Base-by-base conservation (phyloP, 2,888 invertebrate genomes). In the Rugalucina vietnamica region DNA sequence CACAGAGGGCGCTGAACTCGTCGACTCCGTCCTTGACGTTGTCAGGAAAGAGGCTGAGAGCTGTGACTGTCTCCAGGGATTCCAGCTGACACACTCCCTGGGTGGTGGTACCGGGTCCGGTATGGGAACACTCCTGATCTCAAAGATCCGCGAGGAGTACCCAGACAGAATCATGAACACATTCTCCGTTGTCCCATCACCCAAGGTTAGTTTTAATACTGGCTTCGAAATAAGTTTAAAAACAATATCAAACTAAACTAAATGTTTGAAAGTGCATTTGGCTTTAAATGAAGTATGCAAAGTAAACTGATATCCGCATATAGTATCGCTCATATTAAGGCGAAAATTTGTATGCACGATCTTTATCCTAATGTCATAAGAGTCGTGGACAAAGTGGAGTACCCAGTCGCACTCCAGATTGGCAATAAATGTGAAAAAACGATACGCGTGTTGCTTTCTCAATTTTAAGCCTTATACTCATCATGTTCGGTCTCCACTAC, bases 31-130 rank as follows among this genome's bases (percentile, higher is more conserved):
- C 37, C 88, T 94, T 21, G 93, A 94, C 89, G 93, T 94, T 75
- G 93, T 93, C 18, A 85, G 93, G 29, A 93, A 93, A 81, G 93
- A 94, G 81, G 92, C 93, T 12, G 93, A 93, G 79, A 91, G 91
- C 76, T 93, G 93, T 84, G 93, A 94, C 76, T 94, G 93, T 85
- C 91, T 93, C 36, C 93, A 94, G 86, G 94, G 94, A 82, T 94
- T 94, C 91, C 94, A 94, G 85, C 88, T 94, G 79, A 93, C 93
- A 74, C 94, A 94, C 90, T 98, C 98, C 0, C 96, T 98, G 37
- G 97, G 98, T 0, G 98, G 98, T 14, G 98, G 98, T 39, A 98
- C 98, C 0, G 98, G 98, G 0, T 97, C 97, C 0, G 98, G 98
- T 0, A 97, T 98, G 97, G 98, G 98, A n/a, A 98, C 98, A 0